These are phyloP conservation scores for Beris chalybata DNA, from an alignment of 2,888 invertebrate genomes.

Conservation along the genomic window DNA sequence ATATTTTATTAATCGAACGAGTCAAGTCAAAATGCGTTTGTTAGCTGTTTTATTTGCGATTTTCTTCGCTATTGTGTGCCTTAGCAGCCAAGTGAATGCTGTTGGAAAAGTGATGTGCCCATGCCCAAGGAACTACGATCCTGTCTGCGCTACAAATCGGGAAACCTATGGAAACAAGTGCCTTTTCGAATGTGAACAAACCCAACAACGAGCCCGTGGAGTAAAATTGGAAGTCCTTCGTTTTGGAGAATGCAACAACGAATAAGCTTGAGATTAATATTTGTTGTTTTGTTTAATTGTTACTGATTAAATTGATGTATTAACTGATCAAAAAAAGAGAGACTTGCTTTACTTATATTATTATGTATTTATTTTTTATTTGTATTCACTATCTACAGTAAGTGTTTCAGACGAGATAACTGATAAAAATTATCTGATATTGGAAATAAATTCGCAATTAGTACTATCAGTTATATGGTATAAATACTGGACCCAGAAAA, in stretches of 20 bases:
- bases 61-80: constrained; percentile 20
- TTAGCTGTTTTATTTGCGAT: constrained; percentile 20
- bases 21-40: constrained; percentile 23
- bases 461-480: too few relatives aligned
- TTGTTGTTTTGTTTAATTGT: too few relatives aligned
- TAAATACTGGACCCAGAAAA: too few relatives aligned
- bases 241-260: constrained; percentile 13
- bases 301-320: too few relatives aligned
- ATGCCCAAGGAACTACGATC: constrained; percentile 23
- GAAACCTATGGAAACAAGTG: constrained; percentile 27
- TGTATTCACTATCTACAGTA: too few relatives aligned
- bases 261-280: too few relatives aligned
- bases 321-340: too few relatives aligned
- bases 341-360: too few relatives aligned
- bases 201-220: constrained; percentile 8
- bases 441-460: too few relatives aligned
- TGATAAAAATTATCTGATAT: too few relatives aligned
- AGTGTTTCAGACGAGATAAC: too few relatives aligned
- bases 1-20: background rate
- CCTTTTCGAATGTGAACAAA: constrained; percentile 29
- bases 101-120: constrained; percentile 7
- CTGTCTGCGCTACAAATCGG: constrained; percentile 26
- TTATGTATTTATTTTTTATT: too few relatives aligned
- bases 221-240: constrained; percentile 23
- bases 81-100: background rate